Percentiles rank a stretch among this genome's conserved stretches.
These are phyloP conservation scores for Lasiommata megera DNA, from an alignment of 2,888 invertebrate genomes.

Conservation along the genomic window DNA sequence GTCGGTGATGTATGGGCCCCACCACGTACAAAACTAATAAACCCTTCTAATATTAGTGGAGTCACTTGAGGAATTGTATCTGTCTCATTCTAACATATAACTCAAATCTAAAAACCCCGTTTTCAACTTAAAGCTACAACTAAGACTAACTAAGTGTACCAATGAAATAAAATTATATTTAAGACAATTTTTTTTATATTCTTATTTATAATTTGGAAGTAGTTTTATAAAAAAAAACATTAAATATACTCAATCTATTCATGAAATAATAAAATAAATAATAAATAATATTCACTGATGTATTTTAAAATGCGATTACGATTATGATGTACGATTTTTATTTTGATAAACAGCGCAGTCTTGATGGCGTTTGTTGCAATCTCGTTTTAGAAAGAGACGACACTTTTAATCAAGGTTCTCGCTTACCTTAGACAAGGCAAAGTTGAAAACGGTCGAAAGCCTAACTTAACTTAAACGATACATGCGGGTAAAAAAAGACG, in stretches of 20 bases:
- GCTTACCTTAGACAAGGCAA: conserved; percentile 45
- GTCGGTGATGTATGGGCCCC: conserved; percentile 68
- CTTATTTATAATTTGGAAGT: too few species aligned
- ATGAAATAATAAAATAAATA: too few species aligned
- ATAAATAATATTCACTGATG: too few species aligned
- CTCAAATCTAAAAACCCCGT: neutral
- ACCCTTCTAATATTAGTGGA: conserved; percentile 56
- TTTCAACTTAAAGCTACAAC: neutral
- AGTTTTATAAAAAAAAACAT: too few species aligned
- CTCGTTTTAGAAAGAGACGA: conserved; percentile 55
- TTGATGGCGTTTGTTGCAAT: conserved; percentile 25
- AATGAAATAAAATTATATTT: too few species aligned
- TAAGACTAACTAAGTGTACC: too few species aligned
- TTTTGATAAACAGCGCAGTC: conserved; percentile 6
- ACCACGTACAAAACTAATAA: conserved; percentile 68
- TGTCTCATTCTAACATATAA: conserved; percentile 43
- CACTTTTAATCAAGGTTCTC: conserved; percentile 44
- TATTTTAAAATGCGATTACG: too few species aligned
- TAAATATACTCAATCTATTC: too few species aligned
- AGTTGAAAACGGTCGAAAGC: conserved; percentile 56
- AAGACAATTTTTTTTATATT: too few species aligned
- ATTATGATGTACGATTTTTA: too few species aligned
- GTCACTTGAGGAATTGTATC: conserved; percentile 50
- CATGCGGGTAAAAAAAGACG: conserved; percentile 73
- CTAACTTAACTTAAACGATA: conserved; percentile 59